Conservation (phyloP, 2,888 invertebrate genomes). For the Drosophila mulleri region DNA sequence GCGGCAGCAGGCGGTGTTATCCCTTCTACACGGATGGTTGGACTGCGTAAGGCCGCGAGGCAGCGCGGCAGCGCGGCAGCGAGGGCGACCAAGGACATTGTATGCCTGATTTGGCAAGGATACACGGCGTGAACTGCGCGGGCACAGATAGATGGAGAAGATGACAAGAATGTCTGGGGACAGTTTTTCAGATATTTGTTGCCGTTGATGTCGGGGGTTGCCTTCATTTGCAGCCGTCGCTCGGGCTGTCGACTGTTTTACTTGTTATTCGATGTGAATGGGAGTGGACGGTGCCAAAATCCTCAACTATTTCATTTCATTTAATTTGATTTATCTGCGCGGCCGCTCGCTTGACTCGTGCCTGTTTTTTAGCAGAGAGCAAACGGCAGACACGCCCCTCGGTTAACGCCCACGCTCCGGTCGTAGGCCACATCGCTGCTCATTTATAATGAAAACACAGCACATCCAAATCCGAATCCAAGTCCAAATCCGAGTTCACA, state of each 20-base stretch:
- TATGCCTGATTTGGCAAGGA: slow-evolving; percentile 59
- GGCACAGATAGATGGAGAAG: slow-evolving; percentile 54
- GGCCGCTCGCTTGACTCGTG: slow-evolving; percentile 43
- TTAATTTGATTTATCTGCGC: slow-evolving; percentile 80
- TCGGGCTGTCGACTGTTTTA: slow-evolving; percentile 39
- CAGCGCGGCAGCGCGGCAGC: background rate
- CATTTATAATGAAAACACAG: slow-evolving; percentile 70
- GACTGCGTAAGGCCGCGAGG: slow-evolving; percentile 23
- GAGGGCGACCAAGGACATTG: slow-evolving; percentile 38
- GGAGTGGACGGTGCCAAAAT: slow-evolving; percentile 38
- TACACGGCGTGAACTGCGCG: slow-evolving; percentile 45
- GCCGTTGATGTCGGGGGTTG: slow-evolving; percentile 37
- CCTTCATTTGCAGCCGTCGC: slow-evolving; percentile 50
- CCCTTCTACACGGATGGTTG: slow-evolving; percentile 22
- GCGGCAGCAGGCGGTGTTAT: slow-evolving; percentile 21
- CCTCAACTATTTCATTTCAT: slow-evolving; percentile 79
- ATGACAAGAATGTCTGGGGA: slow-evolving; percentile 64
- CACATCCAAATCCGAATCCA: slow-evolving; percentile 43
- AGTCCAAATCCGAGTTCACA: slow-evolving; percentile 58
- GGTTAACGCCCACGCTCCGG: slow-evolving; percentile 55
- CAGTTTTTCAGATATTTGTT: slow-evolving; percentile 33
- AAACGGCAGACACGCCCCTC: slow-evolving; percentile 35
- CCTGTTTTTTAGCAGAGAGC: slow-evolving; percentile 36
- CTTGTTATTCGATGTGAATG: slow-evolving; percentile 58
- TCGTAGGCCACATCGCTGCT: slow-evolving; percentile 36